Evolutionary conservation across 2,888 invertebrate species (phyloP), one percentile per base, ranked within the genome.

Genomic region (Bhutanitis thaidina): DNA sequence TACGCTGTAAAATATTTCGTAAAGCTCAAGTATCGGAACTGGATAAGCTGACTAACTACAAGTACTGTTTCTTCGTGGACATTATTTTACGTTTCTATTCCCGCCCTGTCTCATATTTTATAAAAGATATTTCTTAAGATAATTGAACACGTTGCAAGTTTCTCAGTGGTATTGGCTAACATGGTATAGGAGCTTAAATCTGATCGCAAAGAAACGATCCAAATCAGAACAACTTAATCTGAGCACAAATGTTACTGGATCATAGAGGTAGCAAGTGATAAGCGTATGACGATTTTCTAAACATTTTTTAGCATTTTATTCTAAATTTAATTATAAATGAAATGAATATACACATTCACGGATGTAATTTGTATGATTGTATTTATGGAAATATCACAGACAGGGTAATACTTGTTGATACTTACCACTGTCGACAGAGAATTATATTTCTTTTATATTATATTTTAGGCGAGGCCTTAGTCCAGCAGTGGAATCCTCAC

Each of bases 201-300:
- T 65, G 70, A 70, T 74, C 64, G 68, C 59, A 61, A 67, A 67
- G 69, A 67, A 70, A 69, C 65, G 69, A 69, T 72, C 70, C 61
- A 61, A 67, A 75, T 76, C 71, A 60, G 65, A 62, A 78, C 74
- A 74, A 71, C 79, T 83, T 75, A 76, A 82, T 85, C 74, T 72
- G 59, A 61, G 58, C 64, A 62, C 64, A 48, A 63, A 65, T 67
- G 61, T 62, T 64, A 65, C 66, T 66, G 62, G 67, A 64, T 57
- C 61, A 57, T 52, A 39, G 38, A 27, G 27, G 49, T 36, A 53
- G 29, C 38, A 68, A 74, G 65, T 57, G 10, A 57, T 9, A 54
- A 56, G 58, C 45, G 47, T 12, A 5, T 0, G 57, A 65, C 65
- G 66, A 16, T 30, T 43, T 35, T 10, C 43, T n/a, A 30, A 30